Evolutionary conservation across 2,797 vertebrate genomes (phyloP).

Genomic region (Halcyon badia): DNA sequence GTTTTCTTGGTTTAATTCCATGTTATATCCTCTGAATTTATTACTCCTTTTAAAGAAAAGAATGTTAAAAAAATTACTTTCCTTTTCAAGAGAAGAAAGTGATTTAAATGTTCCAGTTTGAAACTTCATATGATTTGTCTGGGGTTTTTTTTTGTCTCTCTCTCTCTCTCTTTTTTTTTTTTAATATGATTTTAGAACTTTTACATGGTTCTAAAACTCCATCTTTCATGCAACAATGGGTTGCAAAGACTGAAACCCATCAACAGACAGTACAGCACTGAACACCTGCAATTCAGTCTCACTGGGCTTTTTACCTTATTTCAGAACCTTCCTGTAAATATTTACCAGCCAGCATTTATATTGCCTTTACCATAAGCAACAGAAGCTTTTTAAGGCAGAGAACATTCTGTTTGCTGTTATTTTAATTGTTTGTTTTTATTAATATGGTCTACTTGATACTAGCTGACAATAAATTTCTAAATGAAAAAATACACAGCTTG

Average conservation of each 20-base stretch:
- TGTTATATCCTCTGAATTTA: conserved; percentile 28
- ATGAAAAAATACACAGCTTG: neutral
- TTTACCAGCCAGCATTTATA: neutral
- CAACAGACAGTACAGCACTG: neutral
- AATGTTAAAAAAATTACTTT: conserved; percentile 7
- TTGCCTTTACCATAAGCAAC: neutral
- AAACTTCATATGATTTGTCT: conserved; percentile 20
- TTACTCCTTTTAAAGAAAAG: conserved; percentile 7
- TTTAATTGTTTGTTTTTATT: conserved; percentile 39
- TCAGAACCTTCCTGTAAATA: conserved; percentile 36
- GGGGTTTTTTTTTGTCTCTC: rapidly evolving
- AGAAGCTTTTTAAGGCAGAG: conserved; percentile 7
- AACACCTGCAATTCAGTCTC: conserved; percentile 5
- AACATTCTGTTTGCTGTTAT: conserved; percentile 1
- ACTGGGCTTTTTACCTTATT: neutral
- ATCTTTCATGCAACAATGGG: neutral
- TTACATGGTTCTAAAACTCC: neutral
- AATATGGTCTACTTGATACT: neutral
- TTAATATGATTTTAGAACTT: conserved; percentile 16
- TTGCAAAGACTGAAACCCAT: conserved; percentile 22
- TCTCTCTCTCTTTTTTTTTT: neutral
- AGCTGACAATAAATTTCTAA: neutral
- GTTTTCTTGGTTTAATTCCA: conserved; percentile 54
- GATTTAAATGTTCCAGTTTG: conserved; percentile 19
- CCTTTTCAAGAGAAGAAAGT: neutral